Evolutionary conservation across 2,113 vertebrate species (phyloP).

Genomic region (Colossoma macropomum): DNA sequence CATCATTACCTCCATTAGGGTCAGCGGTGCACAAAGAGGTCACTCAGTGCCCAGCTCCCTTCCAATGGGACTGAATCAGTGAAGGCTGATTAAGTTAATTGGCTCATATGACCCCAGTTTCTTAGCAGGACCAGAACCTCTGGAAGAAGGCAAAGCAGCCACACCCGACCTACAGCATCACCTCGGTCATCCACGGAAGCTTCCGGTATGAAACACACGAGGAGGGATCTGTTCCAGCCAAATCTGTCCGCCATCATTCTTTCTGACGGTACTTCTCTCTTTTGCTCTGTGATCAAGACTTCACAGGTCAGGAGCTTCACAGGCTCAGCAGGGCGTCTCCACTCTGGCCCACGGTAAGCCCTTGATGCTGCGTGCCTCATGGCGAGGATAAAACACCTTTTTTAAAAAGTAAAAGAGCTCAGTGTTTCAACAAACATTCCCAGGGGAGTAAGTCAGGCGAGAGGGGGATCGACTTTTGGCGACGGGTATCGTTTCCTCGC

Average conservation of each 20-base stretch:
- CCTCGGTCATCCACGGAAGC: too few species aligned
- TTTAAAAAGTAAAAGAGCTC: background rate
- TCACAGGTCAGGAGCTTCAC: slow-evolving; percentile 27
- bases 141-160: background rate
- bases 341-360: background rate
- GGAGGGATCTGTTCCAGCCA: too few species aligned
- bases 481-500: background rate
- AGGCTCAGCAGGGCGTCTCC: slow-evolving; percentile 2
- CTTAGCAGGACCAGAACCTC: slow-evolving; percentile 17
- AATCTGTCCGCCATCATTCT: too few species aligned
- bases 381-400: slow-evolving; percentile 5
- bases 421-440: background rate
- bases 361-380: slow-evolving; percentile 13
- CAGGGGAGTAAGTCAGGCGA: background rate
- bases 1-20: background rate
- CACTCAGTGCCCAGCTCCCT: background rate
- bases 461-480: background rate
- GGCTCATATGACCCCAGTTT: slow-evolving; percentile 8
- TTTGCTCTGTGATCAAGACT: slow-evolving; percentile 3
- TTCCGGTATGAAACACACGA: too few species aligned
- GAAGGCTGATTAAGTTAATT: background rate
- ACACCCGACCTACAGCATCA: too few species aligned
- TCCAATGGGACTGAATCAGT: background rate
- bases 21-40: background rate
- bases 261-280: background rate